Conservation (phyloP, 2,113 vertebrate species). For the Hiodon alosoides region DNA sequence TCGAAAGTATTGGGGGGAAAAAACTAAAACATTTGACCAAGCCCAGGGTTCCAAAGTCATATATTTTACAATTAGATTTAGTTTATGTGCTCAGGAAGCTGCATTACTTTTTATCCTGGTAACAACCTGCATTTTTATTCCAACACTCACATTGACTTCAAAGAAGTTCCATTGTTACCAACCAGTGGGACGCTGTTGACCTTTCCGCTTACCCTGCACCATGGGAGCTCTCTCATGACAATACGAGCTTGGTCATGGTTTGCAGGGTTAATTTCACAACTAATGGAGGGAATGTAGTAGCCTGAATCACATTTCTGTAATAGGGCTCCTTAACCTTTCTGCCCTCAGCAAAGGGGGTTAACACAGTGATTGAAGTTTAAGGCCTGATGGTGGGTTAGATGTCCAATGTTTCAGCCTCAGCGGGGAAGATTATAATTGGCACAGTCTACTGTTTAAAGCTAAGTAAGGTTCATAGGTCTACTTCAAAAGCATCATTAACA, state of each 20-base stretch:
- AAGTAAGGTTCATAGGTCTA: neutral
- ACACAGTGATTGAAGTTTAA: neutral
- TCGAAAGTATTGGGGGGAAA: too few species aligned
- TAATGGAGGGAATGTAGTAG: neutral
- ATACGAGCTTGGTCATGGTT: too few species aligned
- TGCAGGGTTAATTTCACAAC: too few species aligned
- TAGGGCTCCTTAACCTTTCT: neutral
- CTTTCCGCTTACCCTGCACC: neutral
- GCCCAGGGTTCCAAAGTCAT: too few species aligned
- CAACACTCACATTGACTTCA: neutral
- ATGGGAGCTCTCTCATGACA: too few species aligned
- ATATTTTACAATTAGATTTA: too few species aligned
- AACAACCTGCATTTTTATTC: neutral
- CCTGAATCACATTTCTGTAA: neutral
- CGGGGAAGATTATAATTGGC: slow-evolving; percentile 15
- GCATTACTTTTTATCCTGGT: too few species aligned
- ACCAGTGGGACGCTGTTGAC: too few species aligned
- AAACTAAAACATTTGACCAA: too few species aligned
- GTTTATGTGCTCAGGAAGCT: too few species aligned
- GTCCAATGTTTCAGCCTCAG: slow-evolving; percentile 7
- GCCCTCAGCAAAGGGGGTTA: neutral
- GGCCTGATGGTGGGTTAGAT: neutral
- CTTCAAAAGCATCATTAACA: slow-evolving; percentile 8
- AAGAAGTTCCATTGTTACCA: neutral
- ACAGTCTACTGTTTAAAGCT: slow-evolving; percentile 6